phyloP scores from a whole-genome alignment of 2,113 vertebrate genomes.

The Megalops atlanticus region DNA sequence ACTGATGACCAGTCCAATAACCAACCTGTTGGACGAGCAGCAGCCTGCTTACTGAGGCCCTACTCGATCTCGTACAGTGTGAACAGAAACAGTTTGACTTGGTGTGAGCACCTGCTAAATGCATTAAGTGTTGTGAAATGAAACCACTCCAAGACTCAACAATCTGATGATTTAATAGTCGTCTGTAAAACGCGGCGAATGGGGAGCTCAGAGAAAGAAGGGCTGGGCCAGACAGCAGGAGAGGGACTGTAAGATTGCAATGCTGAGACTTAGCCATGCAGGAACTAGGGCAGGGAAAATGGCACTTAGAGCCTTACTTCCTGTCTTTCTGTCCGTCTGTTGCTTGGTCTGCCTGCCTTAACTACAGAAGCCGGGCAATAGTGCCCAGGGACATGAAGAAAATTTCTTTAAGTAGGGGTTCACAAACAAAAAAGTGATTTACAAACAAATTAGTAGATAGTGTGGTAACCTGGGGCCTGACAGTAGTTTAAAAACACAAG shows the following conservation, averaged over 20 bases:
- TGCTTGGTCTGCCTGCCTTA: not conserved
- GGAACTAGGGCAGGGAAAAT: not conserved
- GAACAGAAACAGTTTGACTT: slow-evolving; percentile 14
- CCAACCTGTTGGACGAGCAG: not conserved
- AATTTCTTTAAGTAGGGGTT: too few relatives aligned
- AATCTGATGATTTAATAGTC: slow-evolving; percentile 60
- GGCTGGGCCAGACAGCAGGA: slow-evolving; percentile 25
- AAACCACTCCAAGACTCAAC: slow-evolving; percentile 53
- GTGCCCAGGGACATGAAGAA: not conserved
- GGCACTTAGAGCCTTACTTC: not conserved
- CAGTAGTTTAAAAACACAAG: not conserved
- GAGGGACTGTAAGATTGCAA: slow-evolving; percentile 3
- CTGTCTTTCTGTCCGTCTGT: not conserved
- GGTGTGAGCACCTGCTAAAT: slow-evolving; percentile 46
- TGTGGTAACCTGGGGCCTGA: too few relatives aligned
- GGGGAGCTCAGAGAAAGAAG: slow-evolving; percentile 36
- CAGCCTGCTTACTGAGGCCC: not conserved
- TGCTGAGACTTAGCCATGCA: not conserved
- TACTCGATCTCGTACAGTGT: slow-evolving; percentile 17
- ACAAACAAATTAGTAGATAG: too few relatives aligned
- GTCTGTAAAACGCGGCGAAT: slow-evolving; percentile 54
- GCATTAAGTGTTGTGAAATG: slow-evolving; percentile 44
- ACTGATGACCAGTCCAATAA: not conserved
- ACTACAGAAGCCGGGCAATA: not conserved
- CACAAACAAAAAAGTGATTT: too few relatives aligned